Conservation (phyloP, 2,888 invertebrate genomes). For the Allolobophora icterica region DNA sequence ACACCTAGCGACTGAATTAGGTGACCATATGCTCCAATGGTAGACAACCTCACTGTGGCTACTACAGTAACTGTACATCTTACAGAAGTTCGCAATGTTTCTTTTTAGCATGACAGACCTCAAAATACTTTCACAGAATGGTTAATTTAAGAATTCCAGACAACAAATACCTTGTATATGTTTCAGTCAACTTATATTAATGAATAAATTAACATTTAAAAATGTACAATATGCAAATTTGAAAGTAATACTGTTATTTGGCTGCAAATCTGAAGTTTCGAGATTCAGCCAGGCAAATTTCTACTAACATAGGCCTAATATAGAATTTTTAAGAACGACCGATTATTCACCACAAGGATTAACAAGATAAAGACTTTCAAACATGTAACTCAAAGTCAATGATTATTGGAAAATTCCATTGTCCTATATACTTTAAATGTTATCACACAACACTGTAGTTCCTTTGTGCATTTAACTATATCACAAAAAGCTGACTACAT, state of each 20-base stretch:
- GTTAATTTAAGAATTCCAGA: not conserved
- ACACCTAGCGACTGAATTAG: too few relatives aligned
- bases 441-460: conserved; percentile 2
- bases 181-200: not conserved
- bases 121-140: not conserved
- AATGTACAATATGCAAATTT: not conserved
- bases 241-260: conserved; percentile 7
- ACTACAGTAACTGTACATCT: too few relatives aligned
- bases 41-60: too few relatives aligned
- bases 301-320: not conserved
- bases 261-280: not conserved
- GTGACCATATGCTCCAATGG: too few relatives aligned
- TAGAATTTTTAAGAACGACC: not conserved
- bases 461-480: not conserved
- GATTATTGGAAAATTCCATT: not conserved
- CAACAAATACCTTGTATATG: not conserved
- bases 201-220: not conserved
- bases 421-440: not conserved
- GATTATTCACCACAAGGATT: not conserved
- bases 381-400: not conserved
- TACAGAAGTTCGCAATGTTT: too few relatives aligned
- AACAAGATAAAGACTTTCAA: not conserved
- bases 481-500: not conserved
- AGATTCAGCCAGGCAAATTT: conserved; percentile 9
- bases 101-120: not conserved